Base-by-base conservation (phyloP, 2,797 vertebrate species). In the Poecilia wingei region DNA sequence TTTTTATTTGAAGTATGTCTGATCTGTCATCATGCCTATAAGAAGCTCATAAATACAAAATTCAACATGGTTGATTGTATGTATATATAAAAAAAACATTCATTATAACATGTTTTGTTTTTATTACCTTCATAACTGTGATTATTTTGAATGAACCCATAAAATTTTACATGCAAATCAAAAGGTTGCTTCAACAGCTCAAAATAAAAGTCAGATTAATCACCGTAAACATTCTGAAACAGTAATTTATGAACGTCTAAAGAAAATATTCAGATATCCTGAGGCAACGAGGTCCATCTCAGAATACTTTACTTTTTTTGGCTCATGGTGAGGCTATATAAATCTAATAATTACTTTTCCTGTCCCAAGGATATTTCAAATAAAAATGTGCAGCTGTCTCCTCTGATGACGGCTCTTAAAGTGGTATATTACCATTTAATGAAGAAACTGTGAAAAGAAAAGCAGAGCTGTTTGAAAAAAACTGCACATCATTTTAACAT, bases 211-310 rank as follows among this genome's bases (percentile, higher is more conserved):
- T 79, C 22, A 39, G 59, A 81, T 82, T 79, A 51, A 31, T 80
- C 33, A 43, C 82, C 53, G 57, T 6, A 43, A 73, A 47, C 74
- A 41, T 77, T 77, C 43, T 83, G 53, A 83, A 85, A 86, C 18
- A 14, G 22, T 87, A 88, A 93, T 94, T 95, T 90, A 95, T 86
- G 87, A 82, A 45, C 79, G 57, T 74, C 72, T 85, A 86, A 83
- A 80, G 80, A 76, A 86, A 86, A 88, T 69, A 84, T 77, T 80
- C 72, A 76, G 36, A 74, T 71, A 76, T 74, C 87, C 80, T 4
- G 6, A 74, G 82, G 92, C 86, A 82, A 73, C 1, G 25, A 80
- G 80, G 89, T 93, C 91, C 87, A 93, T 92, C 76, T 80, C 85
- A 66, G 82, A 89, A 84, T 86, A 80, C 75, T 85, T 87, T 75